Conservation (phyloP, 2,888 invertebrate species). For the Hartigia nigra region DNA sequence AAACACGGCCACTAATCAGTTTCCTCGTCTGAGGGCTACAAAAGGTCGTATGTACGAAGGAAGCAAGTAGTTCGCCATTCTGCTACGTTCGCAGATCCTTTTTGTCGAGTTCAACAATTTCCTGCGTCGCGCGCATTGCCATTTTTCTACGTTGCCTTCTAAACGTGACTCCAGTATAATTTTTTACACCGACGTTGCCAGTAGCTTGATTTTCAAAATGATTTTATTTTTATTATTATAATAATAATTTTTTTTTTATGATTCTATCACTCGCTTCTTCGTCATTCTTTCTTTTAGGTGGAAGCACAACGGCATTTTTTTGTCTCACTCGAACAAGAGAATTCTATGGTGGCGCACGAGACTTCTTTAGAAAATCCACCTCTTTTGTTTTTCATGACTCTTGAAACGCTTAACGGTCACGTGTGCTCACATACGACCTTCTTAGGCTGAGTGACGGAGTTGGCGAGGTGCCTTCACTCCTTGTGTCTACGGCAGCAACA, state of each 20-base stretch:
- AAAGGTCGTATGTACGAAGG: background rate
- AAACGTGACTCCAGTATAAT: background rate
- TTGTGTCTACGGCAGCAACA: background rate
- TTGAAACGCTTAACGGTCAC: background rate
- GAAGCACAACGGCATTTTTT: background rate
- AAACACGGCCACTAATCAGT: constrained; percentile 38
- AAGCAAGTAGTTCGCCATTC: background rate
- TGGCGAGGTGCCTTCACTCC: background rate
- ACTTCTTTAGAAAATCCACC: background rate
- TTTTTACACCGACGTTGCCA: background rate
- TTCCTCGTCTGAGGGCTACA: background rate
- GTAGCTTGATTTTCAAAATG: background rate
- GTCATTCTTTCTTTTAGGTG: background rate
- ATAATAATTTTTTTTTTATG: too few relatives aligned
- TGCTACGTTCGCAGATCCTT: background rate
- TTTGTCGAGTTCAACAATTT: background rate
- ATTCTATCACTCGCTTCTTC: background rate
- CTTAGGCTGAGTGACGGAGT: background rate
- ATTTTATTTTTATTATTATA: background rate
- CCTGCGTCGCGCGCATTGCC: background rate
- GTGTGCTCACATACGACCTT: background rate
- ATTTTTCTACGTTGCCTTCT: background rate
- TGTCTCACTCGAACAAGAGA: background rate
- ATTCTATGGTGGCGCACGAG: background rate
- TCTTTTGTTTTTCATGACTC: background rate